Base-by-base conservation (phyloP, 30 jellyfish, hydroid and myxozoan genomes). In the Pelagia noctiluca region DNA sequence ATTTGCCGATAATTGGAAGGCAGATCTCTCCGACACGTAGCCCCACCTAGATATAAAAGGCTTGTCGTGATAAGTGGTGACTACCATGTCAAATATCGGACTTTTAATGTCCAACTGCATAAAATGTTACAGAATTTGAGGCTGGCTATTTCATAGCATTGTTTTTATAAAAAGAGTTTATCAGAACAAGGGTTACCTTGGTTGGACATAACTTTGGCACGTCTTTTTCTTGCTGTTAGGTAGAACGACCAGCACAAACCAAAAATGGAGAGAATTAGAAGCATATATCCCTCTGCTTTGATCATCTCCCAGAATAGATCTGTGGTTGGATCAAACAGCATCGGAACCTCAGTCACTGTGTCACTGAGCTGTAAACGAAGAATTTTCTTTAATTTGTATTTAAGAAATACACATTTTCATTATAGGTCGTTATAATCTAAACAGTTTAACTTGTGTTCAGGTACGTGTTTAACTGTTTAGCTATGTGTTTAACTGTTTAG, bases 281-380 rank as follows among this genome's bases (percentile, higher is more conserved):
- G 74, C 30, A 82, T 7, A 35, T 47, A 66, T 54, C 86, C 47
- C 31, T 82, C 92, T 0, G 50, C 46, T 22, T 71, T 34, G 24
- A 82, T 46, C 92, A 82, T 82, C 4, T 36, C 63, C 92, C 92
- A 82, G 64, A 82, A 82, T 19, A 82, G 63, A 23, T 50, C 25
- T 8, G 92, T 82, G 26, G 92, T 50, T 3, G 92, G 92, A 62
- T 82, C 92, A 54, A 82, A 82, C 35, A 82, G 53, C 70, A 82
- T 32, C 0, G 92, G 92, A 3, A 69, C 76, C 24, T 35, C 77
- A 0, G 50, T 53, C 1, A 26, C 64, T 19, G 64, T 66, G 29
- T 25, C 64, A 4, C 54, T 4, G 2, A 63, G 63, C 61, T 2
- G 63, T 22, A 11, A 0, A 25, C n/a, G 46, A 70, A 35, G 31